Evolutionary conservation across 2,797 vertebrate species (phyloP).

Genomic region (Linurgus olivaceus): DNA sequence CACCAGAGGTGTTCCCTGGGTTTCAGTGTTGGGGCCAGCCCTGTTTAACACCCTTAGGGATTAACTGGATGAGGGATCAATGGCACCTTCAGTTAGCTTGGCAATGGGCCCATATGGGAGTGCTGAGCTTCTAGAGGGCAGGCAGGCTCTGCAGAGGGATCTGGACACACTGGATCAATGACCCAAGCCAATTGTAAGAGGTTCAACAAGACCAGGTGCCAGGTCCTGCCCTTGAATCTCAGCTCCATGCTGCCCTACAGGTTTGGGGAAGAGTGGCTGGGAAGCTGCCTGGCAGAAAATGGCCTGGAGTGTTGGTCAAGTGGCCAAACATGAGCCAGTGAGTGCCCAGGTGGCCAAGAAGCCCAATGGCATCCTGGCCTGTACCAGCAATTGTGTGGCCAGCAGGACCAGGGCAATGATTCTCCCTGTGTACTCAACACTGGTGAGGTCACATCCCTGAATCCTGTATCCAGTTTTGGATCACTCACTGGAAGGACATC

Average conservation of each 20-base stretch:
- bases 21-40: background rate
- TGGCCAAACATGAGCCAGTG: background rate
- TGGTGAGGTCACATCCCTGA: background rate
- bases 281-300: background rate
- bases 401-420: background rate
- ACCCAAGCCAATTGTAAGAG: fast-evolving
- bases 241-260: background rate
- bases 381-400: background rate
- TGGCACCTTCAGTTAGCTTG: background rate
- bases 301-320: background rate
- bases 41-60: background rate
- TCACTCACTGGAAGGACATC: fast-evolving
- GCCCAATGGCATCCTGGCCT: background rate
- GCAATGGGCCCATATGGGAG: background rate
- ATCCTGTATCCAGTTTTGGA: background rate
- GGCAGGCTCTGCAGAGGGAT: background rate
- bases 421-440: fast-evolving
- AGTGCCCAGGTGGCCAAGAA: background rate
- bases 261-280: background rate
- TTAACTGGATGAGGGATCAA: background rate
- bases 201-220: background rate
- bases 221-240: background rate
- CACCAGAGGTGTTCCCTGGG: background rate
- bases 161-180: background rate
- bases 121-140: background rate